Evolutionary conservation across 2,888 invertebrate genomes (phyloP), one percentile per base, ranked within the genome.

Genomic region (Lamproptera curius): DNA sequence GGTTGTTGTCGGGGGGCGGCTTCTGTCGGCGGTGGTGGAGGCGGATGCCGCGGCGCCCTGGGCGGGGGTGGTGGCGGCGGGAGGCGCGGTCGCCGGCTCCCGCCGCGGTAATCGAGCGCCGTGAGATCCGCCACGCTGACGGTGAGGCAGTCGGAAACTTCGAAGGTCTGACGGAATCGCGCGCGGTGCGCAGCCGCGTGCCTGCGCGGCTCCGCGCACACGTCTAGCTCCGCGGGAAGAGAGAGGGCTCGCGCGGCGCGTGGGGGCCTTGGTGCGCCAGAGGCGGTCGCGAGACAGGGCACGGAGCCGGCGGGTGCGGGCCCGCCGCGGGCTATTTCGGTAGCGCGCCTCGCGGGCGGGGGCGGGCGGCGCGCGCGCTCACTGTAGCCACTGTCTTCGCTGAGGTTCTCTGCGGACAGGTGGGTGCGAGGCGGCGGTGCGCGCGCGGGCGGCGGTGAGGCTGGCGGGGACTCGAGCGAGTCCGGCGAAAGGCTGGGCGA

Each of bases 351-450:
- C 51, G 70, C 53, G 57, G 73, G 65, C 65, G 80, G 73, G 55
- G 74, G 77, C 63, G 78, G 76, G 37, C 78, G 77, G 50, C 81
- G 84, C 42, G 81, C 72, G 38, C 81, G 80, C 63, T 93, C 94
- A 65, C 93, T 90, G 76, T 93, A 94, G 44, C 94, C 94, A 62
- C 93, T 94, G 75, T 94, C 94, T 73, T 94, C 94, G 66, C 94
- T 94, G 56, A 94, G 85, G 87, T 94, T 94, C 70, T 94, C 94
- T 15, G 91, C 91, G 37, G 94, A 94, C 61, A 91, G 90, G 61
- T 91, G 91, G 43, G 80, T 65, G 51, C 82, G 79, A 10, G 78
- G 69, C 17, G 79, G 71, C 26, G 77, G 71, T 0, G 61, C 63
- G 8, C 76, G 73, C 33, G 65, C 59, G 5, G 79, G 83, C 55